Conservation (phyloP, 2,888 invertebrate species). For the Parnassius smintheus region DNA sequence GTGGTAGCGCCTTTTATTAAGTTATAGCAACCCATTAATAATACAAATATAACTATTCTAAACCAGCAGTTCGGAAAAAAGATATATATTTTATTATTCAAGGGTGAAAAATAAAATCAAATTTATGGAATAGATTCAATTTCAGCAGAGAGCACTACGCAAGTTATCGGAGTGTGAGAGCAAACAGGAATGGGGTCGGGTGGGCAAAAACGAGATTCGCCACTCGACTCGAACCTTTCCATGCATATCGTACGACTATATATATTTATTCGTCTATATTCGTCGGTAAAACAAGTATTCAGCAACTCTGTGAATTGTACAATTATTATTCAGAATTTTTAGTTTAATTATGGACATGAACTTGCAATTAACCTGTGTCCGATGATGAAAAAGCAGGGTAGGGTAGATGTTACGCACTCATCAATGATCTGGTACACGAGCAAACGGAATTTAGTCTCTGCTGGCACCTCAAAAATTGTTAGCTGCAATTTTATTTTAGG, state of each 20-base stretch:
- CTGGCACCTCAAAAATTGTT: too few species aligned
- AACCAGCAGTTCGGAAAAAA: neutral
- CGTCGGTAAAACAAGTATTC: too few species aligned
- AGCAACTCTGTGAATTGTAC: too few species aligned
- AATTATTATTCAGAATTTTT: too few species aligned
- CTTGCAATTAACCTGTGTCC: too few species aligned
- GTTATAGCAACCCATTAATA: neutral
- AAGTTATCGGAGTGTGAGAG: slow-evolving; percentile 6
- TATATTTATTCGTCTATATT: too few species aligned
- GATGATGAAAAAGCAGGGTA: too few species aligned
- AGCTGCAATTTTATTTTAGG: too few species aligned
- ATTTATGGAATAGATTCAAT: slow-evolving; percentile 8
- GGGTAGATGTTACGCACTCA: too few species aligned
- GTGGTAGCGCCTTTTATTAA: neutral
- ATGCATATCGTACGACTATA: slow-evolving; percentile 3
- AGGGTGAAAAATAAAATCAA: slow-evolving; percentile 6
- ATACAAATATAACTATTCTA: neutral
- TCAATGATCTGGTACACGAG: too few species aligned
- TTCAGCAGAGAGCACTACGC: slow-evolving; percentile 5
- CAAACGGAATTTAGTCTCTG: too few species aligned
- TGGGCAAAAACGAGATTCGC: slow-evolving; percentile 3
- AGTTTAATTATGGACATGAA: too few species aligned
- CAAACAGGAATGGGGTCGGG: slow-evolving; percentile 13
- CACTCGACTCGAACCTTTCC: slow-evolving; percentile 5
- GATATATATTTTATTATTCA: neutral